Evolutionary conservation across 2,888 invertebrate species (phyloP).

Genomic region (Arrhopalites spinosus): DNA sequence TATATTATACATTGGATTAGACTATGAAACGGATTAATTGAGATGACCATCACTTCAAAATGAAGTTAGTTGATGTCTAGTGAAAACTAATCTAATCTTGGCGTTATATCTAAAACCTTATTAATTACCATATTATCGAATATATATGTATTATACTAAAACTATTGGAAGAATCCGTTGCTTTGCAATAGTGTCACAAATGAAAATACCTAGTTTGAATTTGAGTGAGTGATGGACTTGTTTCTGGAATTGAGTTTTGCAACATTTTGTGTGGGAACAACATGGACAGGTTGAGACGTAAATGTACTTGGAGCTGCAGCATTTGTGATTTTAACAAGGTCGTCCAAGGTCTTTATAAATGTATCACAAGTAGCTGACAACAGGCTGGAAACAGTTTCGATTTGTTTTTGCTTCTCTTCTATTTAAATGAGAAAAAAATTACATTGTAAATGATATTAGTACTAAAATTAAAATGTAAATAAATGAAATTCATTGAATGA

Average conservation of each 20-base stretch:
- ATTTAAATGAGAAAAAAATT: too few species aligned
- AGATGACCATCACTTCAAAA: too few species aligned
- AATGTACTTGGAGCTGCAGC: conserved; percentile 34
- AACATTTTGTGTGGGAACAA: conserved; percentile 41
- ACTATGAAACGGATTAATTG: too few species aligned
- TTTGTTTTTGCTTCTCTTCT: too few species aligned
- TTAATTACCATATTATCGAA: background rate
- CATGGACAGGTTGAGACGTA: conserved; percentile 40
- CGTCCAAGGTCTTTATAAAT: conserved; percentile 79
- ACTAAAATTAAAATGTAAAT: too few species aligned
- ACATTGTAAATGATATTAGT: too few species aligned
- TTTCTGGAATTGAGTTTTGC: conserved; percentile 36
- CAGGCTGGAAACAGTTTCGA: conserved; percentile 72
- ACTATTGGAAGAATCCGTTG: conserved; percentile 3
- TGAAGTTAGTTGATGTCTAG: too few species aligned
- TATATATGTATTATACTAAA: background rate
- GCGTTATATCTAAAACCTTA: too few species aligned
- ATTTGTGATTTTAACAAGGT: conserved; percentile 68
- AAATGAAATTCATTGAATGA: too few species aligned
- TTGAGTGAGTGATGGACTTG: conserved; percentile 50
- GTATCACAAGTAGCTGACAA: conserved; percentile 81
- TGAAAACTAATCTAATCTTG: too few species aligned
- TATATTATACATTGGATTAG: too few species aligned
- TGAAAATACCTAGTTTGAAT: conserved; percentile 38
- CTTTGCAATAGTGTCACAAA: background rate